Conservation (phyloP, 2,888 invertebrate genomes). For the Coenonympha arcania region DNA sequence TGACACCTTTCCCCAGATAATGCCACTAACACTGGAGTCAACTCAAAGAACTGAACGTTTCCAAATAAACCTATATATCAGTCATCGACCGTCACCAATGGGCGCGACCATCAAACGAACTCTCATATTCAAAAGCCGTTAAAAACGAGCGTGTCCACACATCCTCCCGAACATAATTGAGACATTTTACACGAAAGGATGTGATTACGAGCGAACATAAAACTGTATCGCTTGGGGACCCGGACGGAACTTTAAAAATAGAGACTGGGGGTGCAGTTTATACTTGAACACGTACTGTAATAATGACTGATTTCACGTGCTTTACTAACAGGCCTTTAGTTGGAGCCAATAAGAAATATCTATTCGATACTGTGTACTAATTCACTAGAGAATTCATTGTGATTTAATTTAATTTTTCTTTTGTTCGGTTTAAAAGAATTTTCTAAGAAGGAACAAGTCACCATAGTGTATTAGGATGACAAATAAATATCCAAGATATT, state of each 20-base stretch:
- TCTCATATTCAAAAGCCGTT: conserved; percentile 51
- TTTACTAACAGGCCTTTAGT: too few relatives aligned
- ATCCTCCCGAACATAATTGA: conserved; percentile 69
- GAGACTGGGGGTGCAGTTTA: conserved; percentile 37
- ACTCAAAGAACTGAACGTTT: background rate
- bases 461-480: too few relatives aligned
- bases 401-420: too few relatives aligned
- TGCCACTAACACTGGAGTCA: background rate
- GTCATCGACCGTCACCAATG: conserved; percentile 42
- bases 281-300: conserved; percentile 34
- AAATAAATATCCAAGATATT: too few relatives aligned
- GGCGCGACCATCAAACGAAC: conserved; percentile 40
- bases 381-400: too few relatives aligned
- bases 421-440: too few relatives aligned
- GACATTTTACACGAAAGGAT: conserved; percentile 54
- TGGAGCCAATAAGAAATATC: too few relatives aligned
- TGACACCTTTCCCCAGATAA: too few relatives aligned
- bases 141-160: conserved; percentile 59
- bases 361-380: too few relatives aligned
- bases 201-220: conserved; percentile 26
- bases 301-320: conserved; percentile 29
- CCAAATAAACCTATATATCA: conserved; percentile 37
- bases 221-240: conserved; percentile 42
- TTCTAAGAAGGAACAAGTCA: too few relatives aligned
- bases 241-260: conserved; percentile 59